phyloP scores from a whole-genome alignment of 1,140 invertebrate species.

The Drosophila punjabiensis region DNA sequence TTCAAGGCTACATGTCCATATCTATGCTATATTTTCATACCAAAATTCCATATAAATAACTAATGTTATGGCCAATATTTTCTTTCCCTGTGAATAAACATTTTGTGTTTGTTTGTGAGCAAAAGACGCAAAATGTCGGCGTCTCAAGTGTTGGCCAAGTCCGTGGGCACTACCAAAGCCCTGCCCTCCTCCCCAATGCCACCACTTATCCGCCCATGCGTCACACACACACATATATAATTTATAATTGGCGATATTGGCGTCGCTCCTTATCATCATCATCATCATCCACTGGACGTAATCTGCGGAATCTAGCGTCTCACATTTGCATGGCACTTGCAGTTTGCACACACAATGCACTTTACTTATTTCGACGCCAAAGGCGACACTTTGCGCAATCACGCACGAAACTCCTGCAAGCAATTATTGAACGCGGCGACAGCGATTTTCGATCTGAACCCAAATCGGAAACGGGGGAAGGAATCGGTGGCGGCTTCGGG shows the following conservation, averaged over 20 bases:
- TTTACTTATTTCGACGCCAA: slow-evolving; percentile 24
- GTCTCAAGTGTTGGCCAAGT: slow-evolving; percentile 65
- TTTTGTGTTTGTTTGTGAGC: slow-evolving; percentile 25
- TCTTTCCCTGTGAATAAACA: slow-evolving; percentile 15
- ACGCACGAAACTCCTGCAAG: slow-evolving; percentile 44
- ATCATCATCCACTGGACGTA: slow-evolving; percentile 30
- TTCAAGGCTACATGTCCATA: background rate
- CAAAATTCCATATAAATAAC: background rate
- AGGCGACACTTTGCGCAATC: slow-evolving; percentile 59
- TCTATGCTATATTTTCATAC: background rate
- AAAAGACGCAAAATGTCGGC: slow-evolving; percentile 53
- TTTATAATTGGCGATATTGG: slow-evolving; percentile 22
- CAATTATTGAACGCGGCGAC: slow-evolving; percentile 14
- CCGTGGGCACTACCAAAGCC: slow-evolving; percentile 34
- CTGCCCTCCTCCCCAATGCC: background rate
- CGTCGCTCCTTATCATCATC: slow-evolving; percentile 35
- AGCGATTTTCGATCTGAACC: slow-evolving; percentile 32
- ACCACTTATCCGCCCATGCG: slow-evolving; percentile 2
- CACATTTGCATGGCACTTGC: slow-evolving; percentile 46
- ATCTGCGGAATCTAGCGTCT: slow-evolving; percentile 36
- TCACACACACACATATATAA: background rate
- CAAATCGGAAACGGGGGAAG: slow-evolving; percentile 20
- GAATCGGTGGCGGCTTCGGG: background rate
- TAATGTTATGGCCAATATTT: background rate
- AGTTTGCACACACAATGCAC: slow-evolving; percentile 16